Conservation (phyloP, 2,888 invertebrate genomes). For the Hemicrepidius hirtus region DNA sequence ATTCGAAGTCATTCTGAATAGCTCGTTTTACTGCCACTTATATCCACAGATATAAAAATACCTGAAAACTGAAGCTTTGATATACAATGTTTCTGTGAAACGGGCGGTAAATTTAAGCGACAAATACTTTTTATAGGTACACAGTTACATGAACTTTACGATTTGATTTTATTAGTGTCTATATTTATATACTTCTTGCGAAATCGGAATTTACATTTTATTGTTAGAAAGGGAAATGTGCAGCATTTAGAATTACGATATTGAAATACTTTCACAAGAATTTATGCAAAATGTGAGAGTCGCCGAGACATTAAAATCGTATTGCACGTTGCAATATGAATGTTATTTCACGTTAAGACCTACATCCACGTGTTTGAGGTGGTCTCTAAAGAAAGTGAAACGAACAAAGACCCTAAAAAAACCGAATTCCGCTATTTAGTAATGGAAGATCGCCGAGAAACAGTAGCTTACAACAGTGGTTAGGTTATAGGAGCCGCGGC, state of each 20-base stretch:
- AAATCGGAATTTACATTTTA: conserved; percentile 27
- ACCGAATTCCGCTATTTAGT: conserved; percentile 55
- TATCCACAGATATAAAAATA: conserved; percentile 44
- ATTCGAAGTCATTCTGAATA: conserved; percentile 40
- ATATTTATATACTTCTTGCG: conserved; percentile 15
- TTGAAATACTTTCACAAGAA: conserved; percentile 6
- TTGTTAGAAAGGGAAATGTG: conserved; percentile 4
- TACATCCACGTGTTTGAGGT: conserved; percentile 40
- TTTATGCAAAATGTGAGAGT: conserved; percentile 7
- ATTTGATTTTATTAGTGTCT: conserved; percentile 17
- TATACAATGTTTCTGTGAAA: conserved; percentile 37
- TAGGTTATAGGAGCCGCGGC: conserved; percentile 49
- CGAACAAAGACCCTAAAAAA: conserved; percentile 48
- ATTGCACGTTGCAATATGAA: not conserved
- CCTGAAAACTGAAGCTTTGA: conserved; percentile 27
- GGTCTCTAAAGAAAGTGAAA: conserved; percentile 48
- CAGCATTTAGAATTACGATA: not conserved
- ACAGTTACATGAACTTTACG: conserved; percentile 11
- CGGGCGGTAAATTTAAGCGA: conserved; percentile 31
- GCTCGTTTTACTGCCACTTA: conserved; percentile 49
- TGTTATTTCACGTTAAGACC: conserved; percentile 24
- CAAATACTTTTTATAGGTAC: conserved; percentile 19
- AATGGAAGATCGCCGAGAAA: conserved; percentile 53
- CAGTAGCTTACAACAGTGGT: conserved; percentile 50
- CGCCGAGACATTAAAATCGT: not conserved